Evolutionary conservation across 2,888 invertebrate genomes (phyloP).

Genomic region (Lymantria dispar): DNA sequence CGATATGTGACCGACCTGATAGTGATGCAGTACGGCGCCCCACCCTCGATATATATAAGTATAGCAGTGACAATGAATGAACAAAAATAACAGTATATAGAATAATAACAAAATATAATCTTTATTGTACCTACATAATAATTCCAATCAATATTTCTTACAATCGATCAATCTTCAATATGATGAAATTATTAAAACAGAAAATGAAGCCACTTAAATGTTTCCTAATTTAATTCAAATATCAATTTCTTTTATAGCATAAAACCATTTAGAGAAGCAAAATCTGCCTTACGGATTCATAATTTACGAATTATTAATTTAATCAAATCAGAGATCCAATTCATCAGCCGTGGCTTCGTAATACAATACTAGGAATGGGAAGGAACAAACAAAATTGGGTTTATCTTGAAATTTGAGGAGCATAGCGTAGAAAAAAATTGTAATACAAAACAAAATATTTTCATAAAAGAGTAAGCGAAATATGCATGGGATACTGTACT

Average conservation of each 20-base stretch:
- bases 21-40: no score
- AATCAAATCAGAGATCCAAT: conserved; percentile 8
- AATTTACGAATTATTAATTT: conserved; percentile 2
- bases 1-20: no score
- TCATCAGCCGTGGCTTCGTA: conserved; percentile 1
- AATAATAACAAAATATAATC: no score
- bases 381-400: conserved; percentile 13
- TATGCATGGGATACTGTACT: not conserved
- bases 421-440: not conserved
- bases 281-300: not conserved
- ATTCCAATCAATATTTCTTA: not conserved
- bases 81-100: no score
- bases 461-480: not conserved
- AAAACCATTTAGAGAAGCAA: not conserved
- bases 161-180: not conserved
- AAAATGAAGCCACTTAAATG: not conserved
- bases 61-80: no score
- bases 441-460: not conserved
- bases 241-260: not conserved
- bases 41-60: no score
- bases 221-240: not conserved
- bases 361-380: conserved; percentile 6
- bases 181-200: not conserved
- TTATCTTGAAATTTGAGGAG: conserved; percentile 9
- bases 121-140: no score